Evolutionary conservation across 2,888 invertebrate genomes (phyloP).

Genomic region (Vannuccia rotundouncinata): DNA sequence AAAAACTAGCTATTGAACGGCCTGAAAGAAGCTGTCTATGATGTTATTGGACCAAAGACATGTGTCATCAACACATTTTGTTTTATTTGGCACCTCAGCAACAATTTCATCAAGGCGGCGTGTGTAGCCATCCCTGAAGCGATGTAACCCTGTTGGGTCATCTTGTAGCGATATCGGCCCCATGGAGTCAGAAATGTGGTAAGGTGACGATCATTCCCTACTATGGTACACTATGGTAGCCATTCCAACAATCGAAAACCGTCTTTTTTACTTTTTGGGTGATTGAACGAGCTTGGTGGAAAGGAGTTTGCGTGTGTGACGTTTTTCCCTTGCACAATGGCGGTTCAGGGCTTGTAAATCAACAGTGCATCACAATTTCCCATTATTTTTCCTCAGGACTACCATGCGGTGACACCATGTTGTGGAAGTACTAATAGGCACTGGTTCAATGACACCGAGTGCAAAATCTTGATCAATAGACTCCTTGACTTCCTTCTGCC

Average conservation of each 20-base stretch:
- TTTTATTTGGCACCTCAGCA: not conserved
- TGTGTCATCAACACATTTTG: constrained; percentile 6
- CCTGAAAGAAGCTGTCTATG: not conserved
- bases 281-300: not conserved
- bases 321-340: no score
- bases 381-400: no score
- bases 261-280: not conserved
- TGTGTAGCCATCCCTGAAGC: no score
- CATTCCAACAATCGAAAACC: not conserved
- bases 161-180: no score
- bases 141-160: no score
- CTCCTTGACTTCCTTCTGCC: not conserved
- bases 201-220: no score
- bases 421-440: not conserved
- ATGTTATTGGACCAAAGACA: not conserved
- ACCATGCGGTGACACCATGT: no score
- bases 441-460: not conserved
- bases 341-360: no score
- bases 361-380: no score
- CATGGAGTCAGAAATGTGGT: no score
- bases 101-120: not conserved
- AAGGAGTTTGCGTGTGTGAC: not conserved
- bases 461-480: not conserved
- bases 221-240: not conserved
- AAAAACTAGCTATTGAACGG: not conserved